A percentile compares a stretch with the other conserved stretches of the same genome.
Evolutionary conservation across 2,113 vertebrate genomes (phyloP).

Genomic region (Hippopotamus amphibius): DNA sequence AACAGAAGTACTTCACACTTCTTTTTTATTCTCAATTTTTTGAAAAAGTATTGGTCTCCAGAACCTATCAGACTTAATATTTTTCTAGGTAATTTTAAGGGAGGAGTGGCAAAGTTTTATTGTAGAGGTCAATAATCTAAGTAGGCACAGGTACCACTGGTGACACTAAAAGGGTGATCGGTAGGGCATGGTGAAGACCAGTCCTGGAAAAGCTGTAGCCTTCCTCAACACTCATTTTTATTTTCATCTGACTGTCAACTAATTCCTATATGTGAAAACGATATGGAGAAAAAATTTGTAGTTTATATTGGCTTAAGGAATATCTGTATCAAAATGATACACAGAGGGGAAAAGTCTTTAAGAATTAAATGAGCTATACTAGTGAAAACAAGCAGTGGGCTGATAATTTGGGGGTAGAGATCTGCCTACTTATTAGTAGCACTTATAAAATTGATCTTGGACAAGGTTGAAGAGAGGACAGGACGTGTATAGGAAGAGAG

Average conservation of each 20-base stretch:
- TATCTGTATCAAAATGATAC: background rate
- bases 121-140: background rate
- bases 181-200: background rate
- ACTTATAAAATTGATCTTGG: background rate
- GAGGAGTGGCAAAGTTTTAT: background rate
- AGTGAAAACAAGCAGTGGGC: background rate
- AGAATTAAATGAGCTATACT: background rate
- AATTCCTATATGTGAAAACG: background rate
- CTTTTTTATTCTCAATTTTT: background rate
- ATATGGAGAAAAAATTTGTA: background rate
- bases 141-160: background rate
- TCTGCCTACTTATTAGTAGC: background rate
- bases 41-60: background rate
- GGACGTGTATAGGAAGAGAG: background rate
- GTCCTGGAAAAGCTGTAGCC: background rate
- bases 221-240: background rate
- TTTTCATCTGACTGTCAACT: background rate
- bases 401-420: background rate
- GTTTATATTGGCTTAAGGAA: background rate
- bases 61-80: background rate
- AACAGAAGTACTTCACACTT: background rate
- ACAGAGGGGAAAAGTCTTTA: background rate
- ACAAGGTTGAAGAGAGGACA: background rate
- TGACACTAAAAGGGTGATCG: background rate
- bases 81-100: conserved; percentile 41